Conservation (phyloP, 2,888 invertebrate species). For the Dione vanillae region DNA sequence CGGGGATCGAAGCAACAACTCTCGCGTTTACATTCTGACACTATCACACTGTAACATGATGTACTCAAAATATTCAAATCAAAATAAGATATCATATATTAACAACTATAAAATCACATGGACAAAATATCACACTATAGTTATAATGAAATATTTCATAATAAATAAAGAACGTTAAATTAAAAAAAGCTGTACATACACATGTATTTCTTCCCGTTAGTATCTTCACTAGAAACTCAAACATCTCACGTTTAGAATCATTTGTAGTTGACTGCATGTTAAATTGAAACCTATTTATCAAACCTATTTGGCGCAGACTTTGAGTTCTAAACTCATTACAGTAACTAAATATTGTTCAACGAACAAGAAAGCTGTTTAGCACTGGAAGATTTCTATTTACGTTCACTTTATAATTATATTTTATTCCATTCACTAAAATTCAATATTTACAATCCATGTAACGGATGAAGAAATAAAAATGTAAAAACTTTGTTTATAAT, state of each 20-base stretch:
- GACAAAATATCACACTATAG: background rate
- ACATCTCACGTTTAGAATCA: conserved; percentile 27
- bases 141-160: too few relatives aligned
- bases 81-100: too few relatives aligned
- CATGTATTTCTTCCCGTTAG: too few relatives aligned
- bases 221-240: background rate
- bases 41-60: too few relatives aligned
- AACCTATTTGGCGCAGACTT: conserved; percentile 27
- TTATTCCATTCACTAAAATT: background rate
- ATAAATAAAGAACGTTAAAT: too few relatives aligned
- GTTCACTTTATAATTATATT: conserved; percentile 2
- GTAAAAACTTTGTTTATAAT: conserved; percentile 2
- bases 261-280: conserved; percentile 32
- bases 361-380: conserved; percentile 30
- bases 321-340: conserved; percentile 30
- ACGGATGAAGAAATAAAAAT: background rate
- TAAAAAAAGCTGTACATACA: too few relatives aligned
- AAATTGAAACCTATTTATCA: conserved; percentile 35
- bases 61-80: too few relatives aligned
- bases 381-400: conserved; percentile 21
- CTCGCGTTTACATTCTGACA: too few relatives aligned
- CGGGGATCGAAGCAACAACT: too few relatives aligned
- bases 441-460: background rate
- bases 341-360: conserved; percentile 33
- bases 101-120: too few relatives aligned